Percentiles rank a stretch among this genome's conserved stretches.
phyloP scores from a whole-genome alignment of 2,113 vertebrate genomes.

The Daboia siamensis region DNA sequence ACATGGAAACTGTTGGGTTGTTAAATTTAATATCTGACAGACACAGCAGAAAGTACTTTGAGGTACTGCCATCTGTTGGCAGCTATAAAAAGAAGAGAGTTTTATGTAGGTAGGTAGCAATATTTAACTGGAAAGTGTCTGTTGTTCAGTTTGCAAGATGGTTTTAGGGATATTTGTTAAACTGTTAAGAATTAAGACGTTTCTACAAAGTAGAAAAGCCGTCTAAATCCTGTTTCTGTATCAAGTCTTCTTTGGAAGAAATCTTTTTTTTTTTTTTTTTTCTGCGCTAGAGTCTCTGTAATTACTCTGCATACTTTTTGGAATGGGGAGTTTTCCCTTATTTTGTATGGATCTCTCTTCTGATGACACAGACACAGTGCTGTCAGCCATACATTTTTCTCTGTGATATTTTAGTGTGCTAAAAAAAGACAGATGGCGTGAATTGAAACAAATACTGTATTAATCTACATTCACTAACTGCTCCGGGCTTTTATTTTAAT shows the following conservation, averaged over 20 bases:
- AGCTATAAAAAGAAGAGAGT: neutral
- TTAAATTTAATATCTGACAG: neutral
- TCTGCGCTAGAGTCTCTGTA: neutral
- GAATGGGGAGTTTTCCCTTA: neutral
- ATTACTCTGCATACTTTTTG: neutral
- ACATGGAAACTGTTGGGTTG: neutral
- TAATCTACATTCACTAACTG: slow-evolving; percentile 20
- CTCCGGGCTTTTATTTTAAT: neutral
- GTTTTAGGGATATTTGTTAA: slow-evolving; percentile 4
- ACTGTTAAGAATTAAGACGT: neutral
- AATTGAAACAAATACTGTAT: slow-evolving; percentile 26
- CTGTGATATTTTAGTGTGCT: slow-evolving; percentile 16
- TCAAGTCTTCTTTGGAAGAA: neutral
- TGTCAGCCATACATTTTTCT: neutral
- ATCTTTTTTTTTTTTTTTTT: neutral
- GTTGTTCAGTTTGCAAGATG: neutral
- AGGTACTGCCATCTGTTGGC: neutral
- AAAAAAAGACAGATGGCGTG: slow-evolving; percentile 41
- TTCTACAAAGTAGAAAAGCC: slow-evolving; percentile 11
- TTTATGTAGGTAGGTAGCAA: slow-evolving; percentile 3
- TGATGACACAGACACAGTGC: neutral
- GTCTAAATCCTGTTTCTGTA: neutral
- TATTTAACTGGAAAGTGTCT: neutral
- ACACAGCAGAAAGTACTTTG: neutral
- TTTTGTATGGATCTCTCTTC: neutral